These are phyloP conservation scores for Trachurus trachurus DNA, from an alignment of 2,797 vertebrate species.

Conservation along the genomic window DNA sequence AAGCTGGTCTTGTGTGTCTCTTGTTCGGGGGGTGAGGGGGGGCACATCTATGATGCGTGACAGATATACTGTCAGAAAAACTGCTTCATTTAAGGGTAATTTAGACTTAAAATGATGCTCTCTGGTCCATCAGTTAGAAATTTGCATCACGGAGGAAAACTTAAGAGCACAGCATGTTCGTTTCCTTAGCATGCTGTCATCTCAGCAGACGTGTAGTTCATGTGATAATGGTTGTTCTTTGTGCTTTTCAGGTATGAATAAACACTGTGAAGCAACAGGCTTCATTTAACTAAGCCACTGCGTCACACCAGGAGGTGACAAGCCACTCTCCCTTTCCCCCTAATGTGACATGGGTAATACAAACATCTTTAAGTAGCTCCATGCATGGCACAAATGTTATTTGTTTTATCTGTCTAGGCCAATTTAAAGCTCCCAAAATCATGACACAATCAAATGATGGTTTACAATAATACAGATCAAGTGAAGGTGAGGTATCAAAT, in stretches of 20 bases:
- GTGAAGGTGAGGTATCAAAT: no score
- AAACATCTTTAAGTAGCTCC: constrained; percentile 56
- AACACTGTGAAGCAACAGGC: constrained; percentile 64
- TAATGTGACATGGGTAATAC: constrained; percentile 53
- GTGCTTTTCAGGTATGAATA: constrained; percentile 71
- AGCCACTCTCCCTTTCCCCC: constrained; percentile 73
- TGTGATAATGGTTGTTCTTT: constrained; percentile 72
- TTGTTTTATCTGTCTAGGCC: constrained; percentile 44
- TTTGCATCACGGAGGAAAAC: constrained; percentile 37
- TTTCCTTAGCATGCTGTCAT: constrained; percentile 68
- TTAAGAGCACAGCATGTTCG: constrained; percentile 55
- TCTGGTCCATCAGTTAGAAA: background rate
- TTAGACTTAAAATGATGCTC: background rate
- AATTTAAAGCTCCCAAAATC: constrained; percentile 1
- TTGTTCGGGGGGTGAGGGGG: no score
- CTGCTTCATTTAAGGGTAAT: background rate
- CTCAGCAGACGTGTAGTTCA: constrained; percentile 59
- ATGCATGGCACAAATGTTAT: constrained; percentile 25
- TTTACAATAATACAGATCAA: background rate
- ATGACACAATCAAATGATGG: background rate
- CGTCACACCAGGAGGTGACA: constrained; percentile 66
- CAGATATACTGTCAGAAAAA: background rate
- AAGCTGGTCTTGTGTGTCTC: constrained; percentile 1
- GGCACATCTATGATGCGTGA: background rate
- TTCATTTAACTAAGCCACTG: constrained; percentile 73